Evolutionary conservation across 2,797 vertebrate genomes (phyloP).

Genomic region (Xerus rutilus): DNA sequence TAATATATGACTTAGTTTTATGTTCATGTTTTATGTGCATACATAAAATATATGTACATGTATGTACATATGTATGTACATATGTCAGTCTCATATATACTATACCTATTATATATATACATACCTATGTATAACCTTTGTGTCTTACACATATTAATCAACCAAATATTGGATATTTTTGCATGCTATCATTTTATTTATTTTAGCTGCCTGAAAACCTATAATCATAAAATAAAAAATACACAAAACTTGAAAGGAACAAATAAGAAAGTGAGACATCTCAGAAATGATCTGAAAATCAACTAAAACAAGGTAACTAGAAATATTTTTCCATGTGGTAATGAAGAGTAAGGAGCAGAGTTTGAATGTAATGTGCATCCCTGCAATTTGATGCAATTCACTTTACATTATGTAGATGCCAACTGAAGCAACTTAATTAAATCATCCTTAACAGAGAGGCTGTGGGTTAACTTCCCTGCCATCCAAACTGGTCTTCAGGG

Average conservation of each 20-base stretch:
- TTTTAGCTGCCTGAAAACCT: constrained; percentile 29
- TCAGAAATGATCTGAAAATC: neutral
- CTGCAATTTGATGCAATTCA: constrained; percentile 59
- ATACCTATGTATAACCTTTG: no score
- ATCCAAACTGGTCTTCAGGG: constrained; percentile 52
- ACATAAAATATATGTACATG: no score
- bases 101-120: no score
- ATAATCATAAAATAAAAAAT: neutral
- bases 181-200: neutral
- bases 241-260: neutral
- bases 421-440: constrained; percentile 41
- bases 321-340: neutral
- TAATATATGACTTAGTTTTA: no score
- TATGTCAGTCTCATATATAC: no score
- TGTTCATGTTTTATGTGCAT: no score
- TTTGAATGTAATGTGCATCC: neutral
- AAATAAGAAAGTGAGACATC: neutral
- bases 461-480: constrained; percentile 11
- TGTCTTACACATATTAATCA: no score
- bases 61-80: no score
- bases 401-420: constrained; percentile 53
- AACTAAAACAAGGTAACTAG: neutral
- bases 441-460: constrained; percentile 19
- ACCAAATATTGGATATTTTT: neutral
- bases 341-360: neutral